A percentile compares a stretch with the other conserved stretches of the same genome.
These are phyloP conservation scores for Pollenia griseotomentosa DNA, from an alignment of 2,888 invertebrate genomes.

Conservation along the genomic window DNA sequence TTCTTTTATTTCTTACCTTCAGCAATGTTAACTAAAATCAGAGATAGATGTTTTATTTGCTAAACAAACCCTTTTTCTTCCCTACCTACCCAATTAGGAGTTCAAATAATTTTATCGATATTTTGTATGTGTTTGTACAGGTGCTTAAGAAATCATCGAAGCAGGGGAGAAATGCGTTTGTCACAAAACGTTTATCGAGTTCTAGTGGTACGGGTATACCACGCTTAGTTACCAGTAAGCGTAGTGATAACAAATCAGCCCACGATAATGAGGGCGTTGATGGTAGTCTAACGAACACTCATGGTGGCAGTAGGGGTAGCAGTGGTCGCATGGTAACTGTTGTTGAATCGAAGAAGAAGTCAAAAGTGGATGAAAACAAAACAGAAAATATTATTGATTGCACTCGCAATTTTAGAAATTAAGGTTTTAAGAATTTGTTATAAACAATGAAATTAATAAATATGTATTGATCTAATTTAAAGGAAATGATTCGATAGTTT, in stretches of 20 bases:
- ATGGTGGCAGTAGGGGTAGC: slow-evolving; percentile 8
- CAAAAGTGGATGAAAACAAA: slow-evolving; percentile 50
- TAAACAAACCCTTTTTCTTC: slow-evolving; percentile 5
- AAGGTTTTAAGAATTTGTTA: slow-evolving; percentile 10
- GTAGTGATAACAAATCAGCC: slow-evolving; percentile 33
- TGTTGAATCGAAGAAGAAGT: slow-evolving; percentile 81
- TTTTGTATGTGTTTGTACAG: slow-evolving; percentile 60
- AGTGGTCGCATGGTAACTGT: slow-evolving; percentile 77
- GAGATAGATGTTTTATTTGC: slow-evolving; percentile 21
- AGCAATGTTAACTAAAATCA: not conserved
- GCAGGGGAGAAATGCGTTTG: slow-evolving; percentile 60
- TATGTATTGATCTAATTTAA: no score
- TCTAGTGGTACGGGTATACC: slow-evolving; percentile 74
- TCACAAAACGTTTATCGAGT: slow-evolving; percentile 56
- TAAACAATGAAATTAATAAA: not conserved
- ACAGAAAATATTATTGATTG: slow-evolving; percentile 66
- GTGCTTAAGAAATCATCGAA: slow-evolving; percentile 66
- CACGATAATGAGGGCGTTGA: not conserved
- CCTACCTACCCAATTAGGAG: slow-evolving; percentile 54
- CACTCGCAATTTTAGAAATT: slow-evolving; percentile 64
- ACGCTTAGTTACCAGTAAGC: slow-evolving; percentile 57
- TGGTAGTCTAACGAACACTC: not conserved
- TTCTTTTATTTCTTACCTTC: not conserved
- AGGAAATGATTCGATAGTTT: no score
- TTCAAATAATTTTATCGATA: slow-evolving; percentile 59